A percentile compares a stretch with the other conserved stretches of the same genome.
phyloP scores from a whole-genome alignment of 2,888 invertebrate species.

The Phengaris arion region DNA sequence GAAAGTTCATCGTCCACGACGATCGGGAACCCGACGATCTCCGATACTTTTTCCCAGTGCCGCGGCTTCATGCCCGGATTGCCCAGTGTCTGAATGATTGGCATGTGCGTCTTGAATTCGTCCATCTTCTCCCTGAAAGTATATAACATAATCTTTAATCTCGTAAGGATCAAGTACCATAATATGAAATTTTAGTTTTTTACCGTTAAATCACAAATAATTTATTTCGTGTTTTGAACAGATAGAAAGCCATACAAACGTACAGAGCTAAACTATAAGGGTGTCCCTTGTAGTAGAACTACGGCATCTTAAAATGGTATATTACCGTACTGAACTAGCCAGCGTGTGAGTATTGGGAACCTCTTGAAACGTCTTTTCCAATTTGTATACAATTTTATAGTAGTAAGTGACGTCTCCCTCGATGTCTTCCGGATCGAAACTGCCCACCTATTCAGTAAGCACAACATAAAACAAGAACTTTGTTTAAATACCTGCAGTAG shows the following conservation, averaged over 20 bases:
- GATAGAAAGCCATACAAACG: too few species aligned
- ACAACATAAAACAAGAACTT: neutral
- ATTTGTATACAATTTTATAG: slow-evolving; percentile 88
- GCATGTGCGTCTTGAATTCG: slow-evolving; percentile 91
- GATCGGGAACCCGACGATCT: slow-evolving; percentile 96
- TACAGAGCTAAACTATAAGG: too few species aligned
- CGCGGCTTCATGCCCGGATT: slow-evolving; percentile 95
- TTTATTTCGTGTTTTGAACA: too few species aligned
- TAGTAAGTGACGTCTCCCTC: slow-evolving; percentile 86
- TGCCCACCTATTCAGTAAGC: slow-evolving; percentile 81
- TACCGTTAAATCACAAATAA: neutral
- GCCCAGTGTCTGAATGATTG: slow-evolving; percentile 94
- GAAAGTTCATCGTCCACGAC: slow-evolving; percentile 90
- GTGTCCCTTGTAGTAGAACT: too few species aligned
- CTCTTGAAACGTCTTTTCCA: slow-evolving; percentile 92
- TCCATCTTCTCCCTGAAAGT: slow-evolving; percentile 82
- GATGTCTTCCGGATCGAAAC: slow-evolving; percentile 92
- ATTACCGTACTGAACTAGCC: slow-evolving; percentile 79
- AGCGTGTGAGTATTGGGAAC: slow-evolving; percentile 86
- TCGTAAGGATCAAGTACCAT: too few species aligned
- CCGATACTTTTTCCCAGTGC: slow-evolving; percentile 97
- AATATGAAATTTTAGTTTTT: too few species aligned
- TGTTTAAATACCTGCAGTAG: too few species aligned
- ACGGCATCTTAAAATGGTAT: neutral
- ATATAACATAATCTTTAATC: neutral